These are phyloP conservation scores for Kryptopterus vitreolus DNA, from an alignment of 2,797 vertebrate genomes.

Conservation along the genomic window DNA sequence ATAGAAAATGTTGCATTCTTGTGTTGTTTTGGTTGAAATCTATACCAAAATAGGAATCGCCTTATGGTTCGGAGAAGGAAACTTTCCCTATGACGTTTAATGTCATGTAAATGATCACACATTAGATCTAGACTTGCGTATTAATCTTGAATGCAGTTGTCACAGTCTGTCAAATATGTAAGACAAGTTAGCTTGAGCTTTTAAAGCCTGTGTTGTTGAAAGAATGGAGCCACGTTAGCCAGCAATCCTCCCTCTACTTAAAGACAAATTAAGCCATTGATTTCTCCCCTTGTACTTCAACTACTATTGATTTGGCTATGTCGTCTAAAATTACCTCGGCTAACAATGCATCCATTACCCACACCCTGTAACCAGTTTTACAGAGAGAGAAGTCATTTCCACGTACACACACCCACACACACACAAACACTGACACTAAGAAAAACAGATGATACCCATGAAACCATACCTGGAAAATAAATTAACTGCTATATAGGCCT, in stretches of 20 bases:
- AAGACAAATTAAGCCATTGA: conserved; percentile 68
- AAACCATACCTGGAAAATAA: neutral
- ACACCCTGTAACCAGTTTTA: conserved; percentile 30
- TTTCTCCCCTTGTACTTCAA: conserved; percentile 63
- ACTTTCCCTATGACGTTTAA: neutral
- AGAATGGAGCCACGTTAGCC: conserved; percentile 45
- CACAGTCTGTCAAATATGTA: neutral
- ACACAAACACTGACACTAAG: conserved; percentile 5
- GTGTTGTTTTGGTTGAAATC: conserved; percentile 1
- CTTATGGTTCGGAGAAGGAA: neutral
- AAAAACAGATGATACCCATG: conserved; percentile 19
- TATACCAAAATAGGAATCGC: neutral
- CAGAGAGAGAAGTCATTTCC: conserved; percentile 14
- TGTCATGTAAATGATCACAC: no score
- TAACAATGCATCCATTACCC: conserved; percentile 49
- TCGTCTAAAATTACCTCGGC: conserved; percentile 60
- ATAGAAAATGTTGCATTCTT: neutral
- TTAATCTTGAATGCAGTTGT: neutral
- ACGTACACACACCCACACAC: neutral
- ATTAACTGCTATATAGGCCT: neutral
- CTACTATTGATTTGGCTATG: conserved; percentile 65
- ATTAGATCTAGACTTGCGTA: neutral
- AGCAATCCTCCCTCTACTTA: conserved; percentile 45
- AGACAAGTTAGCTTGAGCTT: neutral
- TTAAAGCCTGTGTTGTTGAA: neutral